Percentiles rank a stretch among this genome's conserved stretches.
Evolutionary conservation across 2,797 vertebrate genomes (phyloP).

Genomic region (Liparis tanakae): DNA sequence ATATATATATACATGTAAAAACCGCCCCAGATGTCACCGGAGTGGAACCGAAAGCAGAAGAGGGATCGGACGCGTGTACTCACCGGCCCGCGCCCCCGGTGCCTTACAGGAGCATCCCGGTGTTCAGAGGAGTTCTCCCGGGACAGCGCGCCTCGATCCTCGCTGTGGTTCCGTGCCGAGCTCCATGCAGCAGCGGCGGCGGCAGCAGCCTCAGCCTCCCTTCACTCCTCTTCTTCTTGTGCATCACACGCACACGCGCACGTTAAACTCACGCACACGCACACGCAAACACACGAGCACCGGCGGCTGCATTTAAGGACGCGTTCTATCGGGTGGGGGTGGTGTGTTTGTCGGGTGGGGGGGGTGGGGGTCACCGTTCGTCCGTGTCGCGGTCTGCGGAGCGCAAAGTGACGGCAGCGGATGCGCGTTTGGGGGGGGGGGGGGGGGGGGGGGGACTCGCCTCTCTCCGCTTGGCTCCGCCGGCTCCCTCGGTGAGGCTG

Average conservation of each 20-base stretch:
- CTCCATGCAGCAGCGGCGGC: slow-evolving; percentile 53
- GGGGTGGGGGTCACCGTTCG: neutral
- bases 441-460: slow-evolving; percentile 80
- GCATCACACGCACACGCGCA: slow-evolving; percentile 47
- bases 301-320: slow-evolving; percentile 14
- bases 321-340: slow-evolving; percentile 22
- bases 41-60: slow-evolving; percentile 17
- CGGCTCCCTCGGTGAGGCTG: slow-evolving; percentile 64
- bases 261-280: no score
- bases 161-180: slow-evolving; percentile 73
- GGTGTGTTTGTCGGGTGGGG: no score
- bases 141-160: slow-evolving; percentile 78
- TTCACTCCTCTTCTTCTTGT: slow-evolving; percentile 46
- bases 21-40: slow-evolving; percentile 30
- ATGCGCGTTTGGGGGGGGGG: slow-evolving; percentile 77
- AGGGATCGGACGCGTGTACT: slow-evolving; percentile 53
- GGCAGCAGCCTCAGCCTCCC: slow-evolving; percentile 33
- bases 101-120: slow-evolving; percentile 78
- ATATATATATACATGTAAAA: neutral
- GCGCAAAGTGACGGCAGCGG: slow-evolving; percentile 70
- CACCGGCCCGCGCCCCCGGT: slow-evolving; percentile 66
- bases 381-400: slow-evolving; percentile 46
- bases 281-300: neutral
- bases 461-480: slow-evolving; percentile 78
- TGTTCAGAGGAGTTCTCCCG: slow-evolving; percentile 78